These are phyloP conservation scores for Lampropteryx suffumata DNA, from an alignment of 2,888 invertebrate species.

Conservation along the genomic window DNA sequence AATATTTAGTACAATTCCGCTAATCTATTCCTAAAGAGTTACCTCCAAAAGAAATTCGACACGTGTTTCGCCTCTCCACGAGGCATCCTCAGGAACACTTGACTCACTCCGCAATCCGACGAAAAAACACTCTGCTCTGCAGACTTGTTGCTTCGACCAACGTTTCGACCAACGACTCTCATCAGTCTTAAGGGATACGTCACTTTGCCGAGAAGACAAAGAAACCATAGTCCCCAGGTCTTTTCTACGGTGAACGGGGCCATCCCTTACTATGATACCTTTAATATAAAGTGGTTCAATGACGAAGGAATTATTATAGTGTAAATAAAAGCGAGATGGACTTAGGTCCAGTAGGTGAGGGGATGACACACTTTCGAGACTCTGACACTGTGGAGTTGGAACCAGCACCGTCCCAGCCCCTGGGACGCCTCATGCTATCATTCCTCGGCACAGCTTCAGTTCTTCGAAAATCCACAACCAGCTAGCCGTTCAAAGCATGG, in stretches of 20 bases:
- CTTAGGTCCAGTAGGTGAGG: slow-evolving; percentile 79
- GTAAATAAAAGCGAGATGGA: slow-evolving; percentile 87
- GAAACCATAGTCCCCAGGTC: slow-evolving; percentile 84
- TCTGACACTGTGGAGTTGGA: slow-evolving; percentile 73
- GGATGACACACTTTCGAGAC: slow-evolving; percentile 67
- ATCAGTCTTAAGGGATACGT: slow-evolving; percentile 89
- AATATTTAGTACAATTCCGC: no score
- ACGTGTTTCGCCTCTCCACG: no score
- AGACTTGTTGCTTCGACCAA: no score
- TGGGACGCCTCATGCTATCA: slow-evolving; percentile 73
- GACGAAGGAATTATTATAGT: slow-evolving; percentile 89
- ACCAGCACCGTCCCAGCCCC: slow-evolving; percentile 77
- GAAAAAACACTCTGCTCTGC: no score
- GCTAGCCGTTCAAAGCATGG: slow-evolving; percentile 68
- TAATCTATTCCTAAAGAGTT: no score
- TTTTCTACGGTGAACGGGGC: slow-evolving; percentile 74
- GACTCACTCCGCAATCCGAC: no score
- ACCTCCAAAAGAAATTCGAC: no score
- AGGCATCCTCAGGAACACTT: no score
- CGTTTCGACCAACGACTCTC: no score
- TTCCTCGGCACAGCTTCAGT: slow-evolving; percentile 77
- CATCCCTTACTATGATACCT: slow-evolving; percentile 87
- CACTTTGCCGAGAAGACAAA: slow-evolving; percentile 92
- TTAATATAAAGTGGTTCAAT: slow-evolving; percentile 92
- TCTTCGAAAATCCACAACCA: slow-evolving; percentile 80